Evolutionary conservation across 2,888 invertebrate genomes (phyloP).

Genomic region (Lepetodrilus schrolli): DNA sequence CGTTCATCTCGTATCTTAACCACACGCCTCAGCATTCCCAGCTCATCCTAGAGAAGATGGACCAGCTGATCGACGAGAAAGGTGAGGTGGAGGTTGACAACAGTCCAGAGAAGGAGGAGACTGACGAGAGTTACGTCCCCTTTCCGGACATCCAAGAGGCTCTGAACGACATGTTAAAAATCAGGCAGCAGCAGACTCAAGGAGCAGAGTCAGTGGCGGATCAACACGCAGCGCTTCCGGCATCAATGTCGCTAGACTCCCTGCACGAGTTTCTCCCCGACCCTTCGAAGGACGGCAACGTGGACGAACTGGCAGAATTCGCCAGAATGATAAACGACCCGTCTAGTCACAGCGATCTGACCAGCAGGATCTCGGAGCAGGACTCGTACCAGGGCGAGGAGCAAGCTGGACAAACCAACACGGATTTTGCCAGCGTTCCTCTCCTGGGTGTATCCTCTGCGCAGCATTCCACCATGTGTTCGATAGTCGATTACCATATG

Average conservation of each 20-base stretch:
- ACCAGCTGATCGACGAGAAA: constrained; percentile 21
- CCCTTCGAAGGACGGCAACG: constrained; percentile 13
- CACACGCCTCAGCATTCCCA: constrained; percentile 43
- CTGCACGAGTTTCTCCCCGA: constrained; percentile 10
- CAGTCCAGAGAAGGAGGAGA: constrained; percentile 19
- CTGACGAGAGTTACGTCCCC: constrained; percentile 1
- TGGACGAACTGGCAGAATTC: constrained; percentile 7
- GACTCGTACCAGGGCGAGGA: background rate
- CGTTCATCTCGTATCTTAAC: constrained; percentile 41
- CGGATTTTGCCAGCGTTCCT: background rate
- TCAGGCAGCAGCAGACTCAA: background rate
- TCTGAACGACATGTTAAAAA: constrained; percentile 18
- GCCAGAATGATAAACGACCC: constrained; percentile 16
- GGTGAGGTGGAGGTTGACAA: background rate
- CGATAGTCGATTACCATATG: too few relatives aligned
- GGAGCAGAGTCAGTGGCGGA: background rate
- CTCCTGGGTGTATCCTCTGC: too few relatives aligned
- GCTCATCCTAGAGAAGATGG: constrained; percentile 40
- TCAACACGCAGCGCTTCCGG: background rate
- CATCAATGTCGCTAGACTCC: constrained; percentile 4
- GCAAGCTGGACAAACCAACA: background rate
- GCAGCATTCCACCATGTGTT: too few relatives aligned
- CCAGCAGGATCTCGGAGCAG: constrained; percentile 1
- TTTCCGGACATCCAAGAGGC: constrained; percentile 18
- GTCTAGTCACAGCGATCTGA: background rate